Percentiles rank a stretch among this genome's conserved stretches.
phyloP scores from a whole-genome alignment of 2,113 vertebrate species.

The Saimiri boliviensis region DNA sequence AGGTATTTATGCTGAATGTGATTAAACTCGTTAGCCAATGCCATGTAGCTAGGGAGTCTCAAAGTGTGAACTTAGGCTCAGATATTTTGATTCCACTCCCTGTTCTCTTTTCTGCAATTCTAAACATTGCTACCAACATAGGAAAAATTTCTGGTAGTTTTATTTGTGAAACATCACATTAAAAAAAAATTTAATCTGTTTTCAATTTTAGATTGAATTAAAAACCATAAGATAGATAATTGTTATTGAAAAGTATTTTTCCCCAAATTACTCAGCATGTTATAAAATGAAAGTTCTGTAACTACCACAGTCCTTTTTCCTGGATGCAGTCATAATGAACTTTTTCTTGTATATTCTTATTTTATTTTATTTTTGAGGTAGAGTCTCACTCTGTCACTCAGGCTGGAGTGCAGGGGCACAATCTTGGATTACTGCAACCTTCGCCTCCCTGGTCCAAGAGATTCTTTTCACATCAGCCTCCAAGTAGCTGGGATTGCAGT shows the following conservation, averaged over 20 bases:
- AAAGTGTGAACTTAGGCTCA: not conserved
- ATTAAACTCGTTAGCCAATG: not conserved
- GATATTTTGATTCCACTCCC: not conserved
- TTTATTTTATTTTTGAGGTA: too few species aligned
- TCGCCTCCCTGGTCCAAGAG: too few species aligned
- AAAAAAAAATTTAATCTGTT: not conserved
- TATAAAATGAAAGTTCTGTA: not conserved
- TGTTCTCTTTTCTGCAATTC: not conserved
- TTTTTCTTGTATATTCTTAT: not conserved
- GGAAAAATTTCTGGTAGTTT: not conserved
- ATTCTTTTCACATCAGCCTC: too few species aligned
- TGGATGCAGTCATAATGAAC: not conserved
- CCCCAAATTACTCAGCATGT: not conserved
- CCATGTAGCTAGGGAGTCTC: not conserved
- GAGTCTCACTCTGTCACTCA: too few species aligned
- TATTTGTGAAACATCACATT: not conserved
- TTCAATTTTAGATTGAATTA: not conserved
- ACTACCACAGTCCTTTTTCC: not conserved
- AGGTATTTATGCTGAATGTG: not conserved
- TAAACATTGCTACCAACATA: not conserved
- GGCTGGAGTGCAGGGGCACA: too few species aligned
- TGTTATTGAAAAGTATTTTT: not conserved
- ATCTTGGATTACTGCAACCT: too few species aligned
- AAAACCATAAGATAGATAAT: constrained; percentile 5
- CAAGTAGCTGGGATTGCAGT: too few species aligned